A percentile compares a stretch with the other conserved stretches of the same genome.
These are phyloP conservation scores for Pogonomyrmex californicus DNA, from an alignment of 1,140 invertebrate genomes.

Conservation along the genomic window DNA sequence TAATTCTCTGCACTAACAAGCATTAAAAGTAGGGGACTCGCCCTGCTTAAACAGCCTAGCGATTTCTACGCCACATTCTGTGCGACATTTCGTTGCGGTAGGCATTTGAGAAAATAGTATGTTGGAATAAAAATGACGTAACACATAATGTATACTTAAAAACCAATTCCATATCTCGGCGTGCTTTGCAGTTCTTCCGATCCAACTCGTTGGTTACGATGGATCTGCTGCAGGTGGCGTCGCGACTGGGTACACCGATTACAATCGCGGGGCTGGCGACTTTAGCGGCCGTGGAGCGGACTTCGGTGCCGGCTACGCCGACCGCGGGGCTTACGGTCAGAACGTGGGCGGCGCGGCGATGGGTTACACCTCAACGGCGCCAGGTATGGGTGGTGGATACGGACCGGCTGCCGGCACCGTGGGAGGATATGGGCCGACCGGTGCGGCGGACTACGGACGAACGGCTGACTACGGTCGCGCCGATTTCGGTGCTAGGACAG, in stretches of 20 bases:
- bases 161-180: slow-evolving; percentile 69
- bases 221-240: slow-evolving; percentile 83
- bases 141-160: slow-evolving; percentile 66
- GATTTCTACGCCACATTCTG: background rate
- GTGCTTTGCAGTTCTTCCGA: slow-evolving; percentile 82
- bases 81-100: background rate
- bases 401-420: slow-evolving; percentile 82
- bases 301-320: slow-evolving; percentile 83
- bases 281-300: slow-evolving; percentile 83
- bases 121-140: slow-evolving; percentile 54
- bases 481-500: slow-evolving; percentile 83
- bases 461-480: slow-evolving; percentile 82
- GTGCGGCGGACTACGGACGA: slow-evolving; percentile 83
- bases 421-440: slow-evolving; percentile 83
- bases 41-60: background rate
- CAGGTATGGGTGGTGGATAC: slow-evolving; percentile 84
- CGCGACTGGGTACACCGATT: slow-evolving; percentile 84
- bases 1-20: background rate
- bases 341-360: slow-evolving; percentile 82
- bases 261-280: slow-evolving; percentile 84
- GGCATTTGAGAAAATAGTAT: slow-evolving; percentile 70
- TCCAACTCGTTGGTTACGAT: slow-evolving; percentile 83
- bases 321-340: slow-evolving; percentile 84
- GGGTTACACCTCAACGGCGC: slow-evolving; percentile 83
- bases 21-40: background rate